Conservation (phyloP, 2,888 invertebrate genomes). For the Drosophila robusta region DNA sequence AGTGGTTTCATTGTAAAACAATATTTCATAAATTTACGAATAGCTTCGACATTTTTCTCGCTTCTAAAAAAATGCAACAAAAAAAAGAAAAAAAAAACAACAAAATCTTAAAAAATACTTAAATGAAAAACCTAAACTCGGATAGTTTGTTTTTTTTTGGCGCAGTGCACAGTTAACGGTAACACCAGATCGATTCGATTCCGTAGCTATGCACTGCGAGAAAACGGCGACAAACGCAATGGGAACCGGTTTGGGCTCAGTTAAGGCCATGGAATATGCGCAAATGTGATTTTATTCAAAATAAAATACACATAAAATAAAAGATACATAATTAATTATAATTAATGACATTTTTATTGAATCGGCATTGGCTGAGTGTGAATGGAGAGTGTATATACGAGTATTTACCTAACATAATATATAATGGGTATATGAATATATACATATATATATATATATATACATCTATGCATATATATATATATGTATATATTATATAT, state of each 20-base stretch:
- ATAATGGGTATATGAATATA: slow-evolving; percentile 48
- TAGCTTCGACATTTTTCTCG: slow-evolving; percentile 68
- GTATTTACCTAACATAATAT: slow-evolving; percentile 63
- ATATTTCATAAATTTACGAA: slow-evolving; percentile 68
- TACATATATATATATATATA: slow-evolving; percentile 51
- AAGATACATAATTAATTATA: slow-evolving; percentile 69
- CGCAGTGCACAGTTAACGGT: slow-evolving; percentile 16
- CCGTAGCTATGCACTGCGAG: slow-evolving; percentile 24
- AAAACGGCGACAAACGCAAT: slow-evolving; percentile 7
- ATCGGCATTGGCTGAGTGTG: slow-evolving; percentile 56
- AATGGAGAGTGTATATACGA: slow-evolving; percentile 57
- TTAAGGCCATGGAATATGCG: slow-evolving; percentile 69
- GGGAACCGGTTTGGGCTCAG: slow-evolving; percentile 41
- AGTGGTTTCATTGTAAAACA: slow-evolving; percentile 83
- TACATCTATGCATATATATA: slow-evolving; percentile 29
- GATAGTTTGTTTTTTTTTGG: slow-evolving; percentile 9
- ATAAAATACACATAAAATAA: slow-evolving; percentile 79
- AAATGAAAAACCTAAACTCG: slow-evolving; percentile 13
- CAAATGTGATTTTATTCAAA: slow-evolving; percentile 84
- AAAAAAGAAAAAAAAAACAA: slow-evolving; percentile 35
- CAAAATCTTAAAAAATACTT: slow-evolving; percentile 27
- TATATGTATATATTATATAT: slow-evolving; percentile 43
- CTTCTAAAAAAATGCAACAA: slow-evolving; percentile 51
- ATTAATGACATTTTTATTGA: slow-evolving; percentile 76
- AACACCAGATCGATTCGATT: slow-evolving; percentile 9